Evolutionary conservation across 2,113 vertebrate species (phyloP).

Genomic region (Turdus rufiventris): DNA sequence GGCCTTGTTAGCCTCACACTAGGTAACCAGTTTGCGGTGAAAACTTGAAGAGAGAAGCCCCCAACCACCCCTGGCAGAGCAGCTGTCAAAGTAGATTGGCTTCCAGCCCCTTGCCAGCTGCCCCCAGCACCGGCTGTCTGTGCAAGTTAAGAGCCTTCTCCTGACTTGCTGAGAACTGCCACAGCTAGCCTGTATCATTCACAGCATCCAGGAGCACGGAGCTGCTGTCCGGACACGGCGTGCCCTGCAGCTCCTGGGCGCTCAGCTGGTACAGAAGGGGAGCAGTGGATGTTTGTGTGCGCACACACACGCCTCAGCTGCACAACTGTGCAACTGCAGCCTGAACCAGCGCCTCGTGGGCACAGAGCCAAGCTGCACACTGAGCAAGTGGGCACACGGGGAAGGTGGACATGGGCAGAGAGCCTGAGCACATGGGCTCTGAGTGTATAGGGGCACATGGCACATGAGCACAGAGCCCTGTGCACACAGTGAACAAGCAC

Average conservation of each 20-base stretch:
- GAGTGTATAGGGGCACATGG: accelerated
- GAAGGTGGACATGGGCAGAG: background rate
- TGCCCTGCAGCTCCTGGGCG: constrained; percentile 4
- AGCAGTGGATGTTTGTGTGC: background rate
- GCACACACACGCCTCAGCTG: background rate
- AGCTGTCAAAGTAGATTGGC: constrained; percentile 29
- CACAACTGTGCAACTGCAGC: background rate
- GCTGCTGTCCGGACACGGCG: background rate
- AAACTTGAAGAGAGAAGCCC: constrained; percentile 27
- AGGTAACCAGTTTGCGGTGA: constrained; percentile 41
- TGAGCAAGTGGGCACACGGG: background rate
- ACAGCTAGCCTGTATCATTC: constrained; percentile 54
- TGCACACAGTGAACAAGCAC: accelerated
- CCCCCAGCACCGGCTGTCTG: constrained; percentile 36
- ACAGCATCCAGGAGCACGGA: constrained; percentile 22
- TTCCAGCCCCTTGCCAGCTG: constrained; percentile 46
- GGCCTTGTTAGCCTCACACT: constrained; percentile 8
- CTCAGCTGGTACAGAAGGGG: background rate
- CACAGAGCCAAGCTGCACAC: background rate
- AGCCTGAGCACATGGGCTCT: background rate
- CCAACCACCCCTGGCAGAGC: constrained; percentile 1
- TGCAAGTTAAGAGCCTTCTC: constrained; percentile 3
- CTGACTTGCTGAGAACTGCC: constrained; percentile 55
- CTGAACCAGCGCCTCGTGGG: background rate
- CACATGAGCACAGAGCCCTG: accelerated